phyloP scores from a whole-genome alignment of 1,140 invertebrate species.

The Aphaenogaster rudis region DNA sequence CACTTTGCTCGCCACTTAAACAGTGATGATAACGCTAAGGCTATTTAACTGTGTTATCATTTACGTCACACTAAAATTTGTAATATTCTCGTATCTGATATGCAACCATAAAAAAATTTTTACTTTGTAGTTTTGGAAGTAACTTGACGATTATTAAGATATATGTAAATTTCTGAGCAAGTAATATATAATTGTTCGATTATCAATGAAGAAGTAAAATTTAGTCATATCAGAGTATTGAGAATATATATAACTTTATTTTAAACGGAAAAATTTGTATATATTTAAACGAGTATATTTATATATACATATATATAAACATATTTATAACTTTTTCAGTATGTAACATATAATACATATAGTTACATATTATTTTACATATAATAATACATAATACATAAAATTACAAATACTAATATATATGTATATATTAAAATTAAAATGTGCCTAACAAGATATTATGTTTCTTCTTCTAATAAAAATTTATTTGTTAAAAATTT shows the following conservation, averaged over 20 bases:
- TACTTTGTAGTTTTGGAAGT: neutral
- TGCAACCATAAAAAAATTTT: constrained; percentile 19
- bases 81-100: neutral
- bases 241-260: neutral
- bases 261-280: neutral
- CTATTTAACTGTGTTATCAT: constrained; percentile 33
- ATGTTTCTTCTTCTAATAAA: neutral
- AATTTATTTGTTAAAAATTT: neutral
- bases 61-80: constrained; percentile 1
- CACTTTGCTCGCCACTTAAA: neutral
- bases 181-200: neutral
- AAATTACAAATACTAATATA: neutral
- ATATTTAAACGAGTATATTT: too few species aligned
- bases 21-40: constrained; percentile 4
- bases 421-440: neutral
- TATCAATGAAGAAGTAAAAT: neutral
- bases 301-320: neutral
- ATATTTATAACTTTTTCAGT: too few species aligned
- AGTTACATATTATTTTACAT: neutral
- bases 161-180: neutral
- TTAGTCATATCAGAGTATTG: neutral
- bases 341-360: neutral
- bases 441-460: neutral
- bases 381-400: neutral
- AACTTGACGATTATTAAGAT: neutral